Evolutionary conservation across 2,113 vertebrate species (phyloP).

Genomic region (Cranoglanis bouderius): DNA sequence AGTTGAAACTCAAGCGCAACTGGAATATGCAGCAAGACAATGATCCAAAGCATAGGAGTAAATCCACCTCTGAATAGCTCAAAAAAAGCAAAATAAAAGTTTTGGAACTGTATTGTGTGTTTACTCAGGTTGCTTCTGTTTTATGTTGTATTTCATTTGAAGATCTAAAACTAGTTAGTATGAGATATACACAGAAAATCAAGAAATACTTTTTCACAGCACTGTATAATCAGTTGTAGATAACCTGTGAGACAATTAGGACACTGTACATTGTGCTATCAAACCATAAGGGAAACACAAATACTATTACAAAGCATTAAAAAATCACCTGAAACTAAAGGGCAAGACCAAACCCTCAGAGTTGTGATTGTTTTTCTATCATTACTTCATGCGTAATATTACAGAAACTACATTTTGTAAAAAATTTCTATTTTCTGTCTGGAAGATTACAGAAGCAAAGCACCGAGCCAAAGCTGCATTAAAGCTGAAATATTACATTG

Average conservation of each 20-base stretch:
- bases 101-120: too few species aligned
- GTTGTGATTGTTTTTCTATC: not conserved
- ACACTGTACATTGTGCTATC: not conserved
- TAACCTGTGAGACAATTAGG: not conserved
- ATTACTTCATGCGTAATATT: not conserved
- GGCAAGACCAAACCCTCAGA: not conserved
- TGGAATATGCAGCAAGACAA: too few species aligned
- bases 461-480: slow-evolving; percentile 47
- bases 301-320: not conserved
- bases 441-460: slow-evolving; percentile 52
- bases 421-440: not conserved
- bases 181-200: too few species aligned
- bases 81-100: too few species aligned
- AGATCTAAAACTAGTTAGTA: too few species aligned
- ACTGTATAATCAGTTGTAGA: too few species aligned
- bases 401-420: not conserved
- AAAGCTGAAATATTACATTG: slow-evolving; percentile 47
- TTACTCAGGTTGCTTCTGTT: too few species aligned
- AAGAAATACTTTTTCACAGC: too few species aligned
- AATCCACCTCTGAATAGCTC: too few species aligned
- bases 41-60: too few species aligned
- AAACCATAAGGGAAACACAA: not conserved
- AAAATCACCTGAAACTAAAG: not conserved
- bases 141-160: too few species aligned
- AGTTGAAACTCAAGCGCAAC: too few species aligned